Conservation (phyloP, 2,797 vertebrate species). For the Chelidonichthys spinosus region DNA sequence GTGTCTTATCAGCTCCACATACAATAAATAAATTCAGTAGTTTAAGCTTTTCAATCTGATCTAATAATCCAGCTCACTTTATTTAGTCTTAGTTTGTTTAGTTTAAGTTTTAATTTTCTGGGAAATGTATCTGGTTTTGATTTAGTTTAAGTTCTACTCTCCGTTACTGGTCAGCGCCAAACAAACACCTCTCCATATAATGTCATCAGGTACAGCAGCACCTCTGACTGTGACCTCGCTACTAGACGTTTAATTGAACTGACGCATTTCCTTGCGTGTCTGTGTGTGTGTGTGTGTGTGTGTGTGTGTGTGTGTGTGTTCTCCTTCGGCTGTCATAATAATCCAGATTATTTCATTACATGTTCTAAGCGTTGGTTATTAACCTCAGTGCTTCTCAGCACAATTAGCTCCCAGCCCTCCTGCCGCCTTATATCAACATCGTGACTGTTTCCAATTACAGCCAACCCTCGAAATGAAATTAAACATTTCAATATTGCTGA, state of each 20-base stretch:
- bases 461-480: conserved; percentile 60
- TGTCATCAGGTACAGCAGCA: background rate
- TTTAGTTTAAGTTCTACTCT: background rate
- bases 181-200: background rate
- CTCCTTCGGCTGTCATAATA: conserved; percentile 36
- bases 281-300: background rate
- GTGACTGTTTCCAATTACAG: conserved; percentile 76
- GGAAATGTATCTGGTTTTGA: background rate
- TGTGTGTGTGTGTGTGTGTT: background rate
- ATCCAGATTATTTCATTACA: conserved; percentile 65
- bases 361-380: conserved; percentile 51
- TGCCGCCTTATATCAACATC: conserved; percentile 63
- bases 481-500: conserved; percentile 72
- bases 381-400: conserved; percentile 46
- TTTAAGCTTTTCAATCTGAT: background rate
- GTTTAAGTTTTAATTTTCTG: background rate
- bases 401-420: conserved; percentile 58
- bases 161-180: background rate
- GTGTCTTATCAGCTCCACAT: background rate
- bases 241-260: background rate
- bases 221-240: background rate
- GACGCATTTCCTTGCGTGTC: background rate
- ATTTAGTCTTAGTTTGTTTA: background rate
- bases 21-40: conserved; percentile 5
- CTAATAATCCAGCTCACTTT: background rate